Percentiles rank a stretch among this genome's conserved stretches.
Conservation (phyloP, 2,113 vertebrate species). For the Ia io region DNA sequence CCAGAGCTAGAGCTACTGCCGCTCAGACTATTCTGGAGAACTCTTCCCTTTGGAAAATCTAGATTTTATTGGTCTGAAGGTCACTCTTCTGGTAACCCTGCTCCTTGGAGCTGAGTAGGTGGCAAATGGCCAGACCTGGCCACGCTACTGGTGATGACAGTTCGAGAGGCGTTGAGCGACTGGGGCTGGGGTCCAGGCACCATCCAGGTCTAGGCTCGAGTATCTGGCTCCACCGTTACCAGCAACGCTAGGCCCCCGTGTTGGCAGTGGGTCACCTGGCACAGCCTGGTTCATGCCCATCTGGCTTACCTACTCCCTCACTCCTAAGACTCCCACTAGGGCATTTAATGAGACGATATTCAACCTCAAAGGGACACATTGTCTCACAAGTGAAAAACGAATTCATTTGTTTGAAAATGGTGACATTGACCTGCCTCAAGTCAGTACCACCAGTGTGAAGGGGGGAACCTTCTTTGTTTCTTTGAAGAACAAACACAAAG, state of each 20-base stretch:
- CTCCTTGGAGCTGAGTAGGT: not conserved
- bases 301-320: constrained; percentile 19
- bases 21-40: not conserved
- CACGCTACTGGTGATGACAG: not conserved
- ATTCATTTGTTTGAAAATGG: not conserved
- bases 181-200: not conserved
- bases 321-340: constrained; percentile 1
- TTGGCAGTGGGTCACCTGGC: not conserved
- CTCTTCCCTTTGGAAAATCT: not conserved
- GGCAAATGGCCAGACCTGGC: not conserved
- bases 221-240: accelerated
- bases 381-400: constrained; percentile 41
- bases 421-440: accelerated
- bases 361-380: constrained; percentile 51
- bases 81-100: not conserved
- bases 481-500: not conserved
- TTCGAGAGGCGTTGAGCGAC: not conserved
- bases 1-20: not conserved
- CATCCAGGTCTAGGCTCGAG: accelerated
- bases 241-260: not conserved
- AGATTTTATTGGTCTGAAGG: not conserved
- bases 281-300: accelerated
- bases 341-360: constrained; percentile 37
- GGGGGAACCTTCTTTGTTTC: not conserved
- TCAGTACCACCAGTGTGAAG: not conserved